Percentiles rank a stretch among this genome's conserved stretches.
These are phyloP conservation scores for Caenorhabditis brenneri DNA, from an alignment of 1,140 invertebrate species.

Conservation along the genomic window DNA sequence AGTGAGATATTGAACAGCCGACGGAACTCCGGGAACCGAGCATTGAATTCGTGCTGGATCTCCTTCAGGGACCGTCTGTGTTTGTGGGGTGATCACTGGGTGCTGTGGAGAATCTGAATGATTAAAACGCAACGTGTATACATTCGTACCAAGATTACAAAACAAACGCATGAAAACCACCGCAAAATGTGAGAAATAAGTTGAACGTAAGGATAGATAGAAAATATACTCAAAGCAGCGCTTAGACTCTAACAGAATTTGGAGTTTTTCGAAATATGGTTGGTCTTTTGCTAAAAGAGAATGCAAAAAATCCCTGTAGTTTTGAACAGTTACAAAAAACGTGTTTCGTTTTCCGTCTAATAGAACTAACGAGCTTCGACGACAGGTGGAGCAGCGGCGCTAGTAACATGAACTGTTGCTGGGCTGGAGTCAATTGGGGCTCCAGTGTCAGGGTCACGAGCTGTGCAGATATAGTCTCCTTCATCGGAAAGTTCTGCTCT, in stretches of 20 bases:
- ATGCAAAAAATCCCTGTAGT: too few relatives aligned
- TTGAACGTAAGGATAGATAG: conserved; percentile 25
- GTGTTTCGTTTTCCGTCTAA: too few relatives aligned
- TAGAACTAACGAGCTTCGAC: conserved; percentile 33
- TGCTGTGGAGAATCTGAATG: conserved; percentile 60
- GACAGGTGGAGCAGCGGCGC: background rate
- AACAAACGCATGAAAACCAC: background rate
- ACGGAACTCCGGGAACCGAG: conserved; percentile 45
- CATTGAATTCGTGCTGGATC: conserved; percentile 66
- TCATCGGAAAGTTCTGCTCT: conserved; percentile 52
- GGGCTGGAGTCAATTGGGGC: conserved; percentile 59
- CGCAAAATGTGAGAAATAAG: conserved; percentile 1
- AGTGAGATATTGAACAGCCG: conserved; percentile 52
- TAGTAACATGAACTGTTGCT: conserved; percentile 55
- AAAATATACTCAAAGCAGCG: too few relatives aligned
- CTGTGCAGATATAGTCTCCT: conserved; percentile 66
- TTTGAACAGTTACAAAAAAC: too few relatives aligned
- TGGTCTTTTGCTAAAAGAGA: too few relatives aligned
- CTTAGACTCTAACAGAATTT: too few relatives aligned
- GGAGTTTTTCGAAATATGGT: too few relatives aligned
- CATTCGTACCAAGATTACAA: too few relatives aligned
- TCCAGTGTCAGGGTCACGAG: conserved; percentile 54
- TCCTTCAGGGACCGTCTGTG: conserved; percentile 64
- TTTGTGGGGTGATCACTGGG: conserved; percentile 67
- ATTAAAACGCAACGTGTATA: background rate